phyloP scores from a whole-genome alignment of 2,888 invertebrate species.

The Dicranocentrus wangi region DNA sequence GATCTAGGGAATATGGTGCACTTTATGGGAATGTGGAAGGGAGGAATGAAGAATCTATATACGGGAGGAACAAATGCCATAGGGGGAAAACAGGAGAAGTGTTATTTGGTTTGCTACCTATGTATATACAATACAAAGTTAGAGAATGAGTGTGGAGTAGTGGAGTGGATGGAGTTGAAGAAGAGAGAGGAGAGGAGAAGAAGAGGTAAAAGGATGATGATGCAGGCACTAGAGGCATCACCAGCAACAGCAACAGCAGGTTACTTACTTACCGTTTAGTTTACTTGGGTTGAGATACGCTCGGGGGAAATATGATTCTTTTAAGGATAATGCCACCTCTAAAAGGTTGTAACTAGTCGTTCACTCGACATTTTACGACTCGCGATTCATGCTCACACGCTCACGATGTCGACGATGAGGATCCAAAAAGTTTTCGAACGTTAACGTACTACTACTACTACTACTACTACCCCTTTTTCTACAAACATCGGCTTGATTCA shows the following conservation, averaged over 20 bases:
- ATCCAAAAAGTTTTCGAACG: constrained; percentile 24
- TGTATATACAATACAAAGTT: too few relatives aligned
- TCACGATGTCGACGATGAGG: constrained; percentile 45
- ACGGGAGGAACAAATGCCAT: constrained; percentile 3
- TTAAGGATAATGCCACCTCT: constrained; percentile 58
- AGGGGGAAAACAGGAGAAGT: constrained; percentile 20
- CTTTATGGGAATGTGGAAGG: neutral
- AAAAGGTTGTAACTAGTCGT: constrained; percentile 58
- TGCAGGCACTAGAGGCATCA: constrained; percentile 22
- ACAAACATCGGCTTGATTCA: too few relatives aligned
- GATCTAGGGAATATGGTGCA: neutral
- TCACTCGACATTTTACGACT: constrained; percentile 61
- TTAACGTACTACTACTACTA: too few relatives aligned
- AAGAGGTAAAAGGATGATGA: constrained; percentile 14
- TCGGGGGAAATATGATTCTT: constrained; percentile 59
- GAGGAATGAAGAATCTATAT: neutral
- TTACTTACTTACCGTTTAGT: constrained; percentile 35
- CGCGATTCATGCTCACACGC: constrained; percentile 59
- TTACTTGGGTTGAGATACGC: constrained; percentile 32
- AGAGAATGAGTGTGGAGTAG: too few relatives aligned
- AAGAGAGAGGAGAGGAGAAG: neutral
- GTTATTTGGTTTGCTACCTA: too few relatives aligned
- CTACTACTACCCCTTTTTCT: too few relatives aligned
- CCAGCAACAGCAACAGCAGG: constrained; percentile 17
- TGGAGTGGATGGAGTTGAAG: too few relatives aligned